Evolutionary conservation across 2,797 vertebrate species (phyloP).

Genomic region (Coluber constrictor): DNA sequence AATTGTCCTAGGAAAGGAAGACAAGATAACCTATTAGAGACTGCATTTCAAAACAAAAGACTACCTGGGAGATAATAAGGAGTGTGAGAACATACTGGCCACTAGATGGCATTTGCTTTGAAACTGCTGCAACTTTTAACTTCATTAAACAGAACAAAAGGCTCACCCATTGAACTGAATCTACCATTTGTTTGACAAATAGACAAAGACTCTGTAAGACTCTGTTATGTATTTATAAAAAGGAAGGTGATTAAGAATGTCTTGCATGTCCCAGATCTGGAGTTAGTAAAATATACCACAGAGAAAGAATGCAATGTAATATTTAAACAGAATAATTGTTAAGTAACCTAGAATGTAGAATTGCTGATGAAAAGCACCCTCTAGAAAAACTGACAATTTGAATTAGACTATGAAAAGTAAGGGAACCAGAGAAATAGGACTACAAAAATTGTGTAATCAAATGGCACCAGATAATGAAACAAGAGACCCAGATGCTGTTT

Average conservation of each 20-base stretch:
- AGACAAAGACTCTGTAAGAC: not conserved
- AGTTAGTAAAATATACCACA: not conserved
- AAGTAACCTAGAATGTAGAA: not conserved
- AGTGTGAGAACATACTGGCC: not conserved
- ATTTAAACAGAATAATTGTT: not conserved
- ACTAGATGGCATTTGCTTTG: not conserved
- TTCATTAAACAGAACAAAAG: not conserved
- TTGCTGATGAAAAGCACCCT: not conserved
- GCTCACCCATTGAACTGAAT: not conserved
- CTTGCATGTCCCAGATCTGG: not conserved
- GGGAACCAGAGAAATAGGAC: not conserved
- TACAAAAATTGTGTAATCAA: not conserved
- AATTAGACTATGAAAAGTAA: not conserved
- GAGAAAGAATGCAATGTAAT: not conserved
- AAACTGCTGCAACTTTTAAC: not conserved
- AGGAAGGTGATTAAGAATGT: not conserved
- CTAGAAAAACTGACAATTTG: not conserved
- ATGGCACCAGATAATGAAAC: not conserved
- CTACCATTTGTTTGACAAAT: not conserved
- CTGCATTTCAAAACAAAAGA: not conserved
- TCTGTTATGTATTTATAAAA: not conserved
- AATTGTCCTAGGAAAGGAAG: not conserved
- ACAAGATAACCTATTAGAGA: not conserved
- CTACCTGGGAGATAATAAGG: not conserved
- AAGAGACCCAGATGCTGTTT: not conserved